These are phyloP conservation scores for Zaprionus camerounensis DNA, from an alignment of 1,140 invertebrate genomes.

Conservation along the genomic window DNA sequence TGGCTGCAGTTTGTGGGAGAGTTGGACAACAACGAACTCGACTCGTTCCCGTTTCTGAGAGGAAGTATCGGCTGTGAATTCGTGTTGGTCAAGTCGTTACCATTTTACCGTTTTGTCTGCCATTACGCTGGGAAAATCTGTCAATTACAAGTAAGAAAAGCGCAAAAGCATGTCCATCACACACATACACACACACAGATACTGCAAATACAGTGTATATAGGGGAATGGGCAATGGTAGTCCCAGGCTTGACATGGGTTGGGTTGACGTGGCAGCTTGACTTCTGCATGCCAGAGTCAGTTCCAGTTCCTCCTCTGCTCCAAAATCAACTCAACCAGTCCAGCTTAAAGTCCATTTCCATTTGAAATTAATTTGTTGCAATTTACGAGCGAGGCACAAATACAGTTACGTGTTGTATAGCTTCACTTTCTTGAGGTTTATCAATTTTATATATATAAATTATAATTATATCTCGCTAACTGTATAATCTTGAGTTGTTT, in stretches of 20 bases:
- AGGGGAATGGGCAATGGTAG: background rate
- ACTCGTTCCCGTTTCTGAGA: background rate
- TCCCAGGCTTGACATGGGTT: background rate
- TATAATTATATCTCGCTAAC: background rate
- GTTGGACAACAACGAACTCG: background rate
- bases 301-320: background rate
- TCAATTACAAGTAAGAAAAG: constrained; percentile 74
- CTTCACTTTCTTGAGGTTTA: background rate
- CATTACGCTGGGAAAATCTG: constrained; percentile 73
- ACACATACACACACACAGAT: constrained; percentile 21
- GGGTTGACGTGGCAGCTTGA: constrained; percentile 3
- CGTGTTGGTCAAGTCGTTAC: constrained; percentile 53
- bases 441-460: background rate
- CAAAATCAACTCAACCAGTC: background rate
- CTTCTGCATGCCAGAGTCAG: background rate
- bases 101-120: constrained; percentile 71
- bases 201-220: constrained; percentile 22
- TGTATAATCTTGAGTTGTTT: background rate
- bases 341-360: background rate
- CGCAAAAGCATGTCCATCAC: constrained; percentile 76
- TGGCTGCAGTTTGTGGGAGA: constrained; percentile 7
- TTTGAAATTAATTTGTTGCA: constrained; percentile 17
- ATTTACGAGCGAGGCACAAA: background rate
- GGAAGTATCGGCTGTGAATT: background rate
- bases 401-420: background rate